phyloP scores from a whole-genome alignment of 2,113 vertebrate genomes.

The Corvus hawaiiensis region DNA sequence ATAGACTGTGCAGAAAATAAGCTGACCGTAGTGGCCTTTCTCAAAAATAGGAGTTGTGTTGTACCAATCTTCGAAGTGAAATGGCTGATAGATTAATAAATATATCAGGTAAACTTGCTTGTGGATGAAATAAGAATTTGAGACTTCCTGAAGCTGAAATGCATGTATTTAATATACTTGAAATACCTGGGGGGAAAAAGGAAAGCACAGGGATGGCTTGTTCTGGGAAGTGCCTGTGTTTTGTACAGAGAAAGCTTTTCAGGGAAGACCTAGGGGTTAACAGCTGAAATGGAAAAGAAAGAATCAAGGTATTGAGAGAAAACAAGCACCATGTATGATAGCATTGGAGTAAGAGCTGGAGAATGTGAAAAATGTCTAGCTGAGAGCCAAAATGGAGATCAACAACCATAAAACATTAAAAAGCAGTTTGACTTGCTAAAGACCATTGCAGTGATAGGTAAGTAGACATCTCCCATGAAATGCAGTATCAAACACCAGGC shows the following conservation, averaged over 20 bases:
- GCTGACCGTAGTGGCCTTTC: neutral
- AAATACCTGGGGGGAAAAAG: neutral
- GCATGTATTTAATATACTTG: neutral
- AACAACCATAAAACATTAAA: constrained; percentile 32
- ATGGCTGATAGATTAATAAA: neutral
- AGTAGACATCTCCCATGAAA: neutral
- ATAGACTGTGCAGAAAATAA: neutral
- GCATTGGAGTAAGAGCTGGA: neutral
- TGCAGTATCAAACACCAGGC: constrained; percentile 14
- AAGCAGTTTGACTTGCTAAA: constrained; percentile 25
- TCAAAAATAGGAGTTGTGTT: neutral
- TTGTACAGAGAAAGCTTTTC: neutral
- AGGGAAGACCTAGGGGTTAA: neutral
- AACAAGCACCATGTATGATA: neutral
- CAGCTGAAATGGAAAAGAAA: constrained; percentile 21
- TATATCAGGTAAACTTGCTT: neutral
- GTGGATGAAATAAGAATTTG: neutral
- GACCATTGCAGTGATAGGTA: constrained; percentile 27
- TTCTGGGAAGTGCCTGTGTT: neutral
- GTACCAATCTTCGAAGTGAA: neutral
- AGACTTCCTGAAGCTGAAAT: neutral
- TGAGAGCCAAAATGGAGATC: constrained; percentile 36
- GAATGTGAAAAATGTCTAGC: constrained; percentile 58
- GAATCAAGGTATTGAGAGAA: neutral
- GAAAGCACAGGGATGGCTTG: neutral